Evolutionary conservation across 2,113 vertebrate species (phyloP), one percentile per base, ranked within the genome.

Genomic region (Australoheros scitulus): DNA sequence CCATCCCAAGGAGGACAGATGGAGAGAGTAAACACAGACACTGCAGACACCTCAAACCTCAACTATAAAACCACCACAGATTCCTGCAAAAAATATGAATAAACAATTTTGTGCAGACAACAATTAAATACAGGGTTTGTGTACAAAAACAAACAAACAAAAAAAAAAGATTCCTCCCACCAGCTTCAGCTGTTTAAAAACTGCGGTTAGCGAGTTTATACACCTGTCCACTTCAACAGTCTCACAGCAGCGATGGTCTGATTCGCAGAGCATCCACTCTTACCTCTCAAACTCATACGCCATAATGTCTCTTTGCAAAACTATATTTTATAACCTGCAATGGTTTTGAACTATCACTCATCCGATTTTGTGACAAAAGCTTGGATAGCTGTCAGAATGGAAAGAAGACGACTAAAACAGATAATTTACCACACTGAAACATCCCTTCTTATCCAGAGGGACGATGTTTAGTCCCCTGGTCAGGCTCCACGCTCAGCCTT

Each of bases 151-250:
- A 55, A 77, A 78, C 18, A 55, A 11, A 63, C 34, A 91, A 91
- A 93, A 90, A 83, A 88, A 86, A 43, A 68, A 38, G 61, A 70
- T 22, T 72, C 68, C 26, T 79, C 82, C 83, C 77, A 26, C 13
- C 63, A 81, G 85, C 77, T 81, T 85, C 86, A 93, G 91, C 81
- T 93, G 94, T 93, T 92, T 91, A 89, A 77, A 88, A 80, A 87
- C 78, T 88, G 82, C 36, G 88, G 87, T 78, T 65, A 13, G 79
- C 74, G 57, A 88, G 82, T 86, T 88, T 89, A 84, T 81, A 92
- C 93, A 95, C 93, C 94, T 95, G 93, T 93, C 90, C 76, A 82
- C 56, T 85, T 63, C 76, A 61, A 77, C 83, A 43, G 81, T 80
- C 85, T 83, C 85, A 56, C 80, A 85, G 81, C 88, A 24, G 79